Percentiles rank a stretch among this genome's conserved stretches.
Conservation (phyloP, 2,888 invertebrate genomes). For the Drosophila paranaensis region DNA sequence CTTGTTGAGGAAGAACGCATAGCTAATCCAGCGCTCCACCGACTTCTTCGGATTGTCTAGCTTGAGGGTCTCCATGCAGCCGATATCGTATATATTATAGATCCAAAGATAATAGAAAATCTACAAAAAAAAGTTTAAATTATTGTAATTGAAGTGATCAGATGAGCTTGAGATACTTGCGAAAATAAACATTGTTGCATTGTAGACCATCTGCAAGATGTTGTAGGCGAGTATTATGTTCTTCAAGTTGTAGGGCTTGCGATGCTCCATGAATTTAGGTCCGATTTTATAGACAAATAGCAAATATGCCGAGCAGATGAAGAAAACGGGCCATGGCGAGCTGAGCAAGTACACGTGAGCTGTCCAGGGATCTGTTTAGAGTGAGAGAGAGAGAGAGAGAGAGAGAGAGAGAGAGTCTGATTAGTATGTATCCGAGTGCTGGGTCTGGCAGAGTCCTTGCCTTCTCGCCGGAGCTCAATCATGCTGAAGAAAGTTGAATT, state of each 20-base stretch:
- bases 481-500: neutral
- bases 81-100: neutral
- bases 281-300: conserved; percentile 91
- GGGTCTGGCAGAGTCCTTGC: neutral
- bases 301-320: conserved; percentile 88
- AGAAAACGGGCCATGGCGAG: conserved; percentile 88
- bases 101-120: neutral
- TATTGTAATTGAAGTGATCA: neutral
- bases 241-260: conserved; percentile 90
- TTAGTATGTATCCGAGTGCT: neutral
- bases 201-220: conserved; percentile 93
- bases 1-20: conserved; percentile 85
- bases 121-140: conserved; percentile 13
- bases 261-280: conserved; percentile 90
- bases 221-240: conserved; percentile 91
- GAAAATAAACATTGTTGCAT: conserved; percentile 86
- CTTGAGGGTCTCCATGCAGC: conserved; percentile 23
- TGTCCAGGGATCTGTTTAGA: conserved; percentile 38
- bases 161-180: conserved; percentile 56
- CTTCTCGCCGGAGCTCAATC: neutral
- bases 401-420: neutral
- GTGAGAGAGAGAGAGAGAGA: too few species aligned
- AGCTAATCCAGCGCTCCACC: conserved; percentile 41
- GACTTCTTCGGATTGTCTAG: conserved; percentile 23
- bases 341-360: conserved; percentile 87